phyloP scores from a whole-genome alignment of 2,113 vertebrate genomes.

The Sturnus vulgaris region DNA sequence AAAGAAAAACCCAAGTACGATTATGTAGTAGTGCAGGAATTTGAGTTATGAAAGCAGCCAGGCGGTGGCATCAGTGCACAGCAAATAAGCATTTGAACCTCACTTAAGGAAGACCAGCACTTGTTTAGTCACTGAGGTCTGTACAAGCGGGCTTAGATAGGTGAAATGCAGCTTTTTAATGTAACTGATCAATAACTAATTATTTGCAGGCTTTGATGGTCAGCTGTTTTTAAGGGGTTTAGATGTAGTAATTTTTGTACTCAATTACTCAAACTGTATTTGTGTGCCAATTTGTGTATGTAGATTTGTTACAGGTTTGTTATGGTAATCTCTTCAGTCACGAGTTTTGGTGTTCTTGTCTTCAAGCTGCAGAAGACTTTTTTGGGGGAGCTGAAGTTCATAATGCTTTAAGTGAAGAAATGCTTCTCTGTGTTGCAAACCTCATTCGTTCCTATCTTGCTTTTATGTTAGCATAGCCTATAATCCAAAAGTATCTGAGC shows the following conservation, averaged over 20 bases:
- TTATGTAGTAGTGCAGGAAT: too few species aligned
- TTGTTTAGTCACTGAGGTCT: neutral
- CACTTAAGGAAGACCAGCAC: fast-evolving
- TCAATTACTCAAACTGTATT: neutral
- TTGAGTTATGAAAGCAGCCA: neutral
- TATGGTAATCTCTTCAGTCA: neutral
- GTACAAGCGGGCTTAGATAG: neutral
- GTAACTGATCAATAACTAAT: neutral
- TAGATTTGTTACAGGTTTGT: neutral
- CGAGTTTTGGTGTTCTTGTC: neutral
- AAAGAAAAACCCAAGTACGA: neutral
- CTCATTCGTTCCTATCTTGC: neutral
- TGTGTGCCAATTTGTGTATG: neutral
- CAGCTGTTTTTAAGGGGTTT: neutral
- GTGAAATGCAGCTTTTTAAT: neutral
- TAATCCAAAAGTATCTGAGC: neutral
- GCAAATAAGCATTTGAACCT: neutral
- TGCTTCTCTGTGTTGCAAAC: neutral
- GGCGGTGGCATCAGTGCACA: neutral
- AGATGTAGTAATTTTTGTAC: neutral
- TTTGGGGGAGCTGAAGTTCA: neutral
- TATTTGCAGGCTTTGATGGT: neutral
- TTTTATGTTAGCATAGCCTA: neutral
- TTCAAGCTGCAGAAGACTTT: neutral
- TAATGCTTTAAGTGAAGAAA: neutral